Evolutionary conservation across 2,888 invertebrate species (phyloP), one percentile per base, ranked within the genome.

Genomic region (Zaprionus obscuricornis): DNA sequence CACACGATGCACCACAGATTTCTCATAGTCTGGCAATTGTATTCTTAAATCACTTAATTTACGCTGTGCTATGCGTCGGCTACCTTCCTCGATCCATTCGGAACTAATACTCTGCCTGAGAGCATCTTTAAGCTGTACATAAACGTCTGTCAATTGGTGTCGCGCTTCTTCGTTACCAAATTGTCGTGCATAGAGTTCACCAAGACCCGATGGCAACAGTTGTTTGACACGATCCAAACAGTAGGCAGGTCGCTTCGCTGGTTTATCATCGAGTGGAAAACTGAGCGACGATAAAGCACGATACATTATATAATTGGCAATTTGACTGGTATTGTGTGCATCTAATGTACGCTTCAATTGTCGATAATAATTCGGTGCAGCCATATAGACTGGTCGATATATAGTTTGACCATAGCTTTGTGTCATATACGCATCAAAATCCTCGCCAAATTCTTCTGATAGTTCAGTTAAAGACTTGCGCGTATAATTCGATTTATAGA

Each of bases 291-390:
- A 63, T 1, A 88, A 22, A 0, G 88, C 88, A 5, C 88, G 76
- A 34, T 88, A 89, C 89, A 89, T 89, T 0, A 89, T 78, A 14
- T 89, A 89, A 56, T 89, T 90, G 6, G 90, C 89, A 4, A 89
- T 58, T 3, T 74, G 67, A 2, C 73, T 83, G 8, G 63, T 64
- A 18, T 88, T 78, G 16, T 77, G 75, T 1, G 69, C 56, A 2
- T 56, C 54, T 13, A 87, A 40, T 1, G 78, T 74, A 11, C 81
- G 85, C 14, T 86, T 64, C 5, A 89, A 56, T 20, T 90, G 85
- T 0, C 49, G 52, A 27, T 82, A 89, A 40, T 89, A 89, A 1
- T 66, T 54, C 2, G 85, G 86, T 0, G 85, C 67, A 1, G 74
- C 78, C 87, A 90, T 78, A 18, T 82, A 88, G 0, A 90, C 87